These are phyloP conservation scores for Dryoscopus gambensis DNA, from an alignment of 2,113 vertebrate genomes.

Conservation along the genomic window DNA sequence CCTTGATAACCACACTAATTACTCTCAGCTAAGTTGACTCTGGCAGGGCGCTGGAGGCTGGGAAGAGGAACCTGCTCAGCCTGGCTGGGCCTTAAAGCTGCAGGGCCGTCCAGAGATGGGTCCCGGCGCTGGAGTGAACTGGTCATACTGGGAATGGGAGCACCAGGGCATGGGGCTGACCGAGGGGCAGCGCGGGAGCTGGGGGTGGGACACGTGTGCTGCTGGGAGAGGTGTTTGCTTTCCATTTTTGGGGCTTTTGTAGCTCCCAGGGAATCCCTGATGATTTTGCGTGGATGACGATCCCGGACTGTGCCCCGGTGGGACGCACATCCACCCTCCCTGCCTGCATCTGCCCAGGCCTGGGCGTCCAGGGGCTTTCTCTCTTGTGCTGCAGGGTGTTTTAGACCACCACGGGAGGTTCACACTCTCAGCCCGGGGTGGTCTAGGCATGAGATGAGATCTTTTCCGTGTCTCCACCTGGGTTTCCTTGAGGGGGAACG, in stretches of 20 bases:
- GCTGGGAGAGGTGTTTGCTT: not conserved
- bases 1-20: slow-evolving; percentile 60
- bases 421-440: not conserved
- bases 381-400: not conserved
- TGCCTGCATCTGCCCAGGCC: not conserved
- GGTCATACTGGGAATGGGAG: not conserved
- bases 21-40: slow-evolving; percentile 27
- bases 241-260: not conserved
- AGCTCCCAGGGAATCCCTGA: not conserved
- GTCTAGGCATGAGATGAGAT: not conserved
- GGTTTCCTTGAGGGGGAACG: not conserved
- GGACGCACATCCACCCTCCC: not conserved
- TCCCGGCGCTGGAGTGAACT: not conserved
- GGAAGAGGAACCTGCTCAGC: not conserved
- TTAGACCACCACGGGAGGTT: not conserved
- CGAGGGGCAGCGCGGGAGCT: not conserved
- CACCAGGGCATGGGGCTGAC: rapidly evolving
- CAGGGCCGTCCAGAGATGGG: not conserved
- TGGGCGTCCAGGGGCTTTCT: not conserved
- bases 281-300: not conserved
- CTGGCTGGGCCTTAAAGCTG: slow-evolving; percentile 11
- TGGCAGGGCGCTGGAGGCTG: slow-evolving; percentile 27
- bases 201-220: not conserved
- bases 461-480: not conserved
- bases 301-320: rapidly evolving